A percentile compares a stretch with the other conserved stretches of the same genome.
Evolutionary conservation across 2,113 vertebrate species (phyloP).

Genomic region (Pygoscelis antarcticus): DNA sequence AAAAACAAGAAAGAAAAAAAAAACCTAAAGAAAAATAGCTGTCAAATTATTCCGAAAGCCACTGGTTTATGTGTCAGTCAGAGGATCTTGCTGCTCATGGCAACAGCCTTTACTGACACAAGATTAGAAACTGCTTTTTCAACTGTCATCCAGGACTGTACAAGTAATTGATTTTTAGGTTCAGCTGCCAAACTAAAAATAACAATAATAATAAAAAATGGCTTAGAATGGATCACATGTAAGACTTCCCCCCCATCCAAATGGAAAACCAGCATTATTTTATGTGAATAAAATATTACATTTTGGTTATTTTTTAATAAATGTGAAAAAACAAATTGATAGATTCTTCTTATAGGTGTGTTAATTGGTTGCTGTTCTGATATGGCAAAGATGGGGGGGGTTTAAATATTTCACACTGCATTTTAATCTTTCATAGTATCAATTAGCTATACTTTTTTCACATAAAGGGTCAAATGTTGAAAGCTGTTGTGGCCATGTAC

Average conservation of each 20-base stretch:
- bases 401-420: background rate
- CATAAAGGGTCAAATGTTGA: background rate
- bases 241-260: background rate
- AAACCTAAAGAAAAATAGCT: background rate
- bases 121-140: slow-evolving; percentile 24
- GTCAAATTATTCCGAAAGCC: slow-evolving; percentile 35
- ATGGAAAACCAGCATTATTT: background rate
- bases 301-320: background rate
- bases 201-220: slow-evolving; percentile 45
- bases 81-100: background rate
- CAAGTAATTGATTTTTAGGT: slow-evolving; percentile 58
- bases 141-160: slow-evolving; percentile 22
- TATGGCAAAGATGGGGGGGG: background rate
- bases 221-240: background rate
- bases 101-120: slow-evolving; percentile 26
- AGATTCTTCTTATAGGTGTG: background rate
- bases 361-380: background rate
- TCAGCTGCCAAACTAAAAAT: slow-evolving; percentile 41
- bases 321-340: background rate
- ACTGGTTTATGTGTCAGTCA: slow-evolving; percentile 32
- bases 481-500: background rate
- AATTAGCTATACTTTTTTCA: background rate
- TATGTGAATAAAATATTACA: accelerated
- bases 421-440: background rate
- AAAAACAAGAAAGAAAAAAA: background rate